Conservation (phyloP, 2,888 invertebrate species). For the Plemyria rubiginata region DNA sequence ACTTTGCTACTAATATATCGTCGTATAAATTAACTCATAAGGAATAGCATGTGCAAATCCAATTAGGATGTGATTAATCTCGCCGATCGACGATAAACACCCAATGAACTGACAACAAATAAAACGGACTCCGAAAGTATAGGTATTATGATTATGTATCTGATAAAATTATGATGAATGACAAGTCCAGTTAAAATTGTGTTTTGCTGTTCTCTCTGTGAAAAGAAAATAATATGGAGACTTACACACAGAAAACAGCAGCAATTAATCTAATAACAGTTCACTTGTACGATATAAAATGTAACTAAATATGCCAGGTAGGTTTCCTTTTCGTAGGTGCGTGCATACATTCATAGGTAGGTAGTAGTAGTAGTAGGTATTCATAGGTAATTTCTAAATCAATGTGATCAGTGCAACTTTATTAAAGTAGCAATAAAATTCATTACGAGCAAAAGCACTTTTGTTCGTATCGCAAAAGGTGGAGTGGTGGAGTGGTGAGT, state of each 20-base stretch:
- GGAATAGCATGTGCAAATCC: conserved; percentile 38
- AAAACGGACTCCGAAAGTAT: conserved; percentile 4
- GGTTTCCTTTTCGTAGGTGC: too few relatives aligned
- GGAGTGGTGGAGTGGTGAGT: too few relatives aligned
- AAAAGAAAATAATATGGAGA: too few relatives aligned
- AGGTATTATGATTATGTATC: background rate
- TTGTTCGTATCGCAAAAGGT: conserved; percentile 1
- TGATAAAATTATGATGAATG: background rate
- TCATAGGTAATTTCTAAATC: too few relatives aligned
- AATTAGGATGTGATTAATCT: conserved; percentile 38
- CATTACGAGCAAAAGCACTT: conserved; percentile 2
- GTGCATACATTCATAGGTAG: too few relatives aligned
- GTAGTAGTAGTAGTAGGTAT: too few relatives aligned
- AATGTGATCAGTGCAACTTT: background rate
- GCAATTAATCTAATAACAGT: too few relatives aligned
- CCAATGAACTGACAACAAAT: conserved; percentile 15
- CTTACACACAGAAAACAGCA: too few relatives aligned
- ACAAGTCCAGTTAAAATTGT: too few relatives aligned
- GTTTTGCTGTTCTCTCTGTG: too few relatives aligned
- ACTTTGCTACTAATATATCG: conserved; percentile 32
- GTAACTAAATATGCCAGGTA: too few relatives aligned
- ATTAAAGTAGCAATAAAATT: conserved; percentile 4
- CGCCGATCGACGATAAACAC: conserved; percentile 26
- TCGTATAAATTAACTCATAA: conserved; percentile 38
- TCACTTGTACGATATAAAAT: too few relatives aligned